A percentile compares a stretch with the other conserved stretches of the same genome.
phyloP scores from a whole-genome alignment of 2,113 vertebrate species.

The Malaclemys terrapin region DNA sequence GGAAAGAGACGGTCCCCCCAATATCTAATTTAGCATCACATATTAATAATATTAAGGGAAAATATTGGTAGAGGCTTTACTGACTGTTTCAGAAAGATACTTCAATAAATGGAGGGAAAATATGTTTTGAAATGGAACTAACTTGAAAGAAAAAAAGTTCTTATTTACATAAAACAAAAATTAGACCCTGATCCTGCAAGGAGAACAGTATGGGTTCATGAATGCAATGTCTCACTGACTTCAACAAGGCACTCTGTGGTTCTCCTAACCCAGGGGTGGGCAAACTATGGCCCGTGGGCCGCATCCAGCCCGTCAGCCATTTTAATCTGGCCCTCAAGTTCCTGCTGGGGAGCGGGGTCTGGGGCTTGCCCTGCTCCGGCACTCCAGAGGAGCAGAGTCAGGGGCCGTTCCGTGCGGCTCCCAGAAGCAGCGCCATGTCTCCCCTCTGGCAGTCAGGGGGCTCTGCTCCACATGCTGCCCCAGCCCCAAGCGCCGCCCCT shows the following conservation, averaged over 20 bases:
- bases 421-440: no score
- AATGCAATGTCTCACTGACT: not conserved
- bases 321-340: no score
- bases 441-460: no score
- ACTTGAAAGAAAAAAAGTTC: not conserved
- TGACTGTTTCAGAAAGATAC: not conserved
- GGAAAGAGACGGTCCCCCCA: not conserved
- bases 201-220: not conserved
- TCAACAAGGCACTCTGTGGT: not conserved
- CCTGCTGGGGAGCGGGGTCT: no score
- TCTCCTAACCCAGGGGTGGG: not conserved
- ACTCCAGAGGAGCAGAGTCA: no score
- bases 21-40: not conserved
- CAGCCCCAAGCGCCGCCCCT: no score
- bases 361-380: no score
- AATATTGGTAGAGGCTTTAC: not conserved
- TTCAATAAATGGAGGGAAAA: not conserved
- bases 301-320: no score
- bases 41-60: not conserved
- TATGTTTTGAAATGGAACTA: not conserved
- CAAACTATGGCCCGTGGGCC: no score
- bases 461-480: no score
- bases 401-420: no score
- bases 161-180: not conserved
- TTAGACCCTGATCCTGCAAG: not conserved